These are phyloP conservation scores for Drosophila mayri DNA, from an alignment of 1,140 invertebrate genomes.

Conservation along the genomic window DNA sequence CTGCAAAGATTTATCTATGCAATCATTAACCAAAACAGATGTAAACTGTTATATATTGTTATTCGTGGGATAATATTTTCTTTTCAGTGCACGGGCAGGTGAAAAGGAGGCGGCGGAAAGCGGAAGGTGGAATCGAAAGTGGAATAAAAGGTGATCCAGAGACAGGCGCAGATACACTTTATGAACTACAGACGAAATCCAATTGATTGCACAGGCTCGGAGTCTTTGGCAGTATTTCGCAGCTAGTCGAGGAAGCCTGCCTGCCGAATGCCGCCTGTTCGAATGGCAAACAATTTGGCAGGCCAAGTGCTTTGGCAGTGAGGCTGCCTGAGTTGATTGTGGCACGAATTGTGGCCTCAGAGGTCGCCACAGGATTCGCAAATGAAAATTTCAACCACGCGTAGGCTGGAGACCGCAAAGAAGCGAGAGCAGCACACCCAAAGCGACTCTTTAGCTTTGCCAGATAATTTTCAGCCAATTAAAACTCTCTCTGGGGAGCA, in stretches of 20 bases:
- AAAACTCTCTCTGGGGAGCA: neutral
- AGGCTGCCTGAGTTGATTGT: constrained; percentile 38
- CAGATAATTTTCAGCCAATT: constrained; percentile 27
- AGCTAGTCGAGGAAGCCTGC: neutral
- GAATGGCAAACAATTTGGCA: constrained; percentile 55
- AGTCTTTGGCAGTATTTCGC: constrained; percentile 16
- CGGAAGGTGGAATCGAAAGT: constrained; percentile 9
- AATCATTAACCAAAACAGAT: too few relatives aligned
- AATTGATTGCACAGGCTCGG: constrained; percentile 47
- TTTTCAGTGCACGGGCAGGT: constrained; percentile 23
- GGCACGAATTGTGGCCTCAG: constrained; percentile 49
- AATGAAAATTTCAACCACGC: constrained; percentile 48
- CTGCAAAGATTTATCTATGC: neutral
- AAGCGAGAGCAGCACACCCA: too few relatives aligned
- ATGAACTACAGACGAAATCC: constrained; percentile 59
- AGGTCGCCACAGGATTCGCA: constrained; percentile 40
- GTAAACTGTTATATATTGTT: rapidly evolving
- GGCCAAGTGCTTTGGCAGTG: constrained; percentile 35
- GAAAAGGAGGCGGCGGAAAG: constrained; percentile 18
- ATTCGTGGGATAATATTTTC: neutral
- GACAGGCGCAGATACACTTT: constrained; percentile 41
- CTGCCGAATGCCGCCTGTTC: neutral
- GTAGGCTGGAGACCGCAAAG: constrained; percentile 24
- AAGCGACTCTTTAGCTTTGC: constrained; percentile 3
- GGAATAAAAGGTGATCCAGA: constrained; percentile 18